These are phyloP conservation scores for Anoplius nigerrimus DNA, from an alignment of 2,888 invertebrate genomes.

Conservation along the genomic window DNA sequence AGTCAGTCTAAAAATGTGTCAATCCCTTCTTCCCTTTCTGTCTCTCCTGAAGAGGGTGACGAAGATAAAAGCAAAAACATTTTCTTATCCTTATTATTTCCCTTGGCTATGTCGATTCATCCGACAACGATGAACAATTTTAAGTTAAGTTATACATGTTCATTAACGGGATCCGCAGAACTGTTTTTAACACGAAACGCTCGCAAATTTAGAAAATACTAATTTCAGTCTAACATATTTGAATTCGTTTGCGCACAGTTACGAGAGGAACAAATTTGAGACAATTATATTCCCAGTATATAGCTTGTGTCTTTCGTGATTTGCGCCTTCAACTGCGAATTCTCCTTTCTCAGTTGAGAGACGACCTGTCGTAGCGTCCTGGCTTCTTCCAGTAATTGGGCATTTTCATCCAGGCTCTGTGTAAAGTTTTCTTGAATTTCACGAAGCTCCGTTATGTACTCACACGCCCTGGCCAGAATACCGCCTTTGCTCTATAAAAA, in stretches of 20 bases:
- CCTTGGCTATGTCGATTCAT: no score
- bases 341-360: conserved; percentile 83
- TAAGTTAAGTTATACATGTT: no score
- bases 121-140: no score
- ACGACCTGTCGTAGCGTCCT: conserved; percentile 83
- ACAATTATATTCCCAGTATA: conserved; percentile 40
- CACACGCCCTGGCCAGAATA: conserved; percentile 93
- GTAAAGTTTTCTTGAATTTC: conserved; percentile 83
- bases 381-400: conserved; percentile 81
- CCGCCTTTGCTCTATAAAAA: conserved; percentile 89
- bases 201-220: background rate
- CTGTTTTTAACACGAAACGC: no score
- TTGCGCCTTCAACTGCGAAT: conserved; percentile 79
- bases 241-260: no score
- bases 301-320: conserved; percentile 26
- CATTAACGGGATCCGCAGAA: no score
- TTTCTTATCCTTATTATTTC: no score
- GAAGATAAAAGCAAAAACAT: no score
- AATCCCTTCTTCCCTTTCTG: no score
- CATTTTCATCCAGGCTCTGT: conserved; percentile 80
- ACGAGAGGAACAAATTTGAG: no score
- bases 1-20: no score
- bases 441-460: conserved; percentile 90
- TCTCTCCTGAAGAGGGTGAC: no score
- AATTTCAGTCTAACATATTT: conserved; percentile 4